Percentiles rank a stretch among this genome's conserved stretches.
These are phyloP conservation scores for Solenopsis invicta DNA, from an alignment of 1,140 invertebrate species.

Conservation along the genomic window DNA sequence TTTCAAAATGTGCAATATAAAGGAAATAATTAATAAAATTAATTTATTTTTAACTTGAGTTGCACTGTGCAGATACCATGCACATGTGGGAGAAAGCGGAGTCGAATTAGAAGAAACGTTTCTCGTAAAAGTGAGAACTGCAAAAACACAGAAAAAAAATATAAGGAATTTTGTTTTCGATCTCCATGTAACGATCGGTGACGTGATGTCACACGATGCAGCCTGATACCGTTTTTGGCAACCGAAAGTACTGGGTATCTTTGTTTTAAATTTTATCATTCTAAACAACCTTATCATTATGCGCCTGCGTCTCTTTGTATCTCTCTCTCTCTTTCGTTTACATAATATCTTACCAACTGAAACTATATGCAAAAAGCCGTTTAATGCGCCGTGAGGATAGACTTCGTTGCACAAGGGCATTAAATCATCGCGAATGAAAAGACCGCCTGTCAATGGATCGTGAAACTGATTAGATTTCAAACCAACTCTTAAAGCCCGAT, in stretches of 20 bases:
- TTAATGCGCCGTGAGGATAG: conserved; percentile 22
- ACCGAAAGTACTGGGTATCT: not conserved
- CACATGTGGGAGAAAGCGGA: not conserved
- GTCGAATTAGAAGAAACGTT: not conserved
- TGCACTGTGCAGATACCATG: not conserved
- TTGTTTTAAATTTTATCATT: not conserved
- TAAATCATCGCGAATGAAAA: conserved; percentile 56
- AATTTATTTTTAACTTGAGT: not conserved
- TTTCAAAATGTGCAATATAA: not conserved
- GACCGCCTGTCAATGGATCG: conserved; percentile 47
- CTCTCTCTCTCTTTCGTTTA: conserved; percentile 14
- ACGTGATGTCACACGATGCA: not conserved
- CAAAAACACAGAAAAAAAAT: not conserved
- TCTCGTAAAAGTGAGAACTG: not conserved
- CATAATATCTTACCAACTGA: conserved; percentile 25
- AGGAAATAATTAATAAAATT: not conserved
- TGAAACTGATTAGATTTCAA: conserved; percentile 38
- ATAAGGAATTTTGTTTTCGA: not conserved
- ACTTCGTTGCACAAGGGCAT: conserved; percentile 41
- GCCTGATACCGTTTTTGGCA: not conserved
- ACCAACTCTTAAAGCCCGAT: not conserved
- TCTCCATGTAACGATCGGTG: not conserved
- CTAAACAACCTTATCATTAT: not conserved
- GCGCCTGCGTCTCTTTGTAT: not conserved
- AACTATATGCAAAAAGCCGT: conserved; percentile 7